Percentiles rank a stretch among this genome's conserved stretches.
phyloP scores from a whole-genome alignment of 2,888 invertebrate species.

The Orthosia incerta region DNA sequence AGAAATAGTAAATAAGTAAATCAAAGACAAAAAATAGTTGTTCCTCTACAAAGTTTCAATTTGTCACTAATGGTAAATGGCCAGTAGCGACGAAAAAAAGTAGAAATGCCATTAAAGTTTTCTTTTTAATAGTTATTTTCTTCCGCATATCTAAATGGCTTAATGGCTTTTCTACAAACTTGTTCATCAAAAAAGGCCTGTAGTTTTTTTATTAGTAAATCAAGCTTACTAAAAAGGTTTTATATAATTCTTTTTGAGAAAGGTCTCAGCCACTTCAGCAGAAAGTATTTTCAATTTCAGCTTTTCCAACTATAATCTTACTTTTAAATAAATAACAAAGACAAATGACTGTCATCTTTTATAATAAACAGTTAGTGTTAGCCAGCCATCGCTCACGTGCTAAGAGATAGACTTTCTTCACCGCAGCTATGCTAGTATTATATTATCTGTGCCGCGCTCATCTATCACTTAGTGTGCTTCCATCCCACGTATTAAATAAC shows the following conservation, averaged over 20 bases:
- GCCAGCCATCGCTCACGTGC: constrained; percentile 27
- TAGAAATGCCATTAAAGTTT: constrained; percentile 1
- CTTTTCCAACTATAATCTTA: background rate
- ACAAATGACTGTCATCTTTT: constrained; percentile 30
- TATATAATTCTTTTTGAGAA: background rate
- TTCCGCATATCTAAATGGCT: background rate
- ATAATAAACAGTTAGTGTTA: constrained; percentile 30
- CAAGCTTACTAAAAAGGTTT: constrained; percentile 10
- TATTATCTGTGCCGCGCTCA: too few relatives aligned
- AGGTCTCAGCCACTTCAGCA: background rate
- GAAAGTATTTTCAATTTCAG: constrained; percentile 2
- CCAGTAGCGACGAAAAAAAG: background rate
- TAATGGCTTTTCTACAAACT: background rate
- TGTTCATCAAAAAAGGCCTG: background rate
- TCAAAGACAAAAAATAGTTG: too few relatives aligned
- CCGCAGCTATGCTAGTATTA: too few relatives aligned
- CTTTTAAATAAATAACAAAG: constrained; percentile 30
- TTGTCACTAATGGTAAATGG: background rate
- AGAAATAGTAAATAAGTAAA: background rate
- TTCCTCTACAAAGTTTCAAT: background rate
- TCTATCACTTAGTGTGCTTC: constrained; percentile 49
- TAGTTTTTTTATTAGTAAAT: background rate
- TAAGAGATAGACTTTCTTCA: constrained; percentile 23
- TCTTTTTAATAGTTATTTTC: constrained; percentile 11
- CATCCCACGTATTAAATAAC: constrained; percentile 34